phyloP scores from a whole-genome alignment of 2,888 invertebrate species.

The Tenodera sinensis region DNA sequence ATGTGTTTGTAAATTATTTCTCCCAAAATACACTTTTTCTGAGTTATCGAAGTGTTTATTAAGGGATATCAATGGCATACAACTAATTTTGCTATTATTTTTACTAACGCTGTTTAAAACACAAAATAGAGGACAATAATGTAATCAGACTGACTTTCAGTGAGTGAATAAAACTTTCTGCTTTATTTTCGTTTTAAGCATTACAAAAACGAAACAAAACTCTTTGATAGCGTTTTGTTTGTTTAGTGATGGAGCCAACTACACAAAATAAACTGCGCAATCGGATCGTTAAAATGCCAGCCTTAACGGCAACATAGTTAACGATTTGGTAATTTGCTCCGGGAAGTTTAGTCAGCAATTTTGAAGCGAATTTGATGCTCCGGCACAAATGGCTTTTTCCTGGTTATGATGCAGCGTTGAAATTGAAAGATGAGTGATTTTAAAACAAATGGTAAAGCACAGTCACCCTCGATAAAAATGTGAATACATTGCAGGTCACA shows the following conservation, averaged over 20 bases:
- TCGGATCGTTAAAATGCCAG: neutral
- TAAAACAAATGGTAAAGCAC: neutral
- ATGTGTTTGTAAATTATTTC: too few relatives aligned
- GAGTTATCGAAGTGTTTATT: too few relatives aligned
- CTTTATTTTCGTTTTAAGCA: neutral
- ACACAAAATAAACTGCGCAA: neutral
- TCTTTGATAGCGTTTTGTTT: neutral
- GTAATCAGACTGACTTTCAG: too few relatives aligned
- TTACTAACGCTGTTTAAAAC: too few relatives aligned
- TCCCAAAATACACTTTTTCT: too few relatives aligned
- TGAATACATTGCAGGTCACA: neutral
- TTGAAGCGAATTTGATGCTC: neutral
- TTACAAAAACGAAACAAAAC: neutral
- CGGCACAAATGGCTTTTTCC: neutral
- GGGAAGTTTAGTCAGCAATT: neutral
- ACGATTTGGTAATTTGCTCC: neutral
- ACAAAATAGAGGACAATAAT: too few relatives aligned
- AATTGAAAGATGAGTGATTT: neutral
- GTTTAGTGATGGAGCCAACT: neutral
- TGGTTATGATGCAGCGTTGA: neutral
- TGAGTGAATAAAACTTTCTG: neutral
- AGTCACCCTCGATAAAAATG: neutral
- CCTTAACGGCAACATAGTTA: neutral
- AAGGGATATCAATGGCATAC: too few relatives aligned
- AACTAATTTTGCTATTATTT: too few relatives aligned